Base-by-base conservation (phyloP, 1,140 invertebrate species). In the Zeugodacus cucurbitae region DNA sequence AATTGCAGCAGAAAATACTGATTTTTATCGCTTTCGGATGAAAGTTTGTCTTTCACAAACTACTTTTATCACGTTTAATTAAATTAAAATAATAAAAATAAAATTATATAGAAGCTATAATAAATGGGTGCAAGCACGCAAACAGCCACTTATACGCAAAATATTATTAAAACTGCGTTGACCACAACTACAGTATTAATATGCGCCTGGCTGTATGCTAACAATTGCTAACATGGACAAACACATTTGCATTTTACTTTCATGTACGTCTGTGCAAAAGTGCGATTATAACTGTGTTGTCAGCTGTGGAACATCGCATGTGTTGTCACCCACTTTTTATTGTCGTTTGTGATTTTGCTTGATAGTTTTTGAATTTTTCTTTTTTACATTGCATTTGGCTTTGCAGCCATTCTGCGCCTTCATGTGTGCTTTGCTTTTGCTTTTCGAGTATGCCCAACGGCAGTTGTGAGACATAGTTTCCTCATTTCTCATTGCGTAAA, bases 391-490 rank as follows among this genome's bases (percentile, higher is more conserved):
- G 4, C 32, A 74, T 74, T 44, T 48, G 44, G 20, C 41, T 44
- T 29, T 67, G 29, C 44, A 48, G 44, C 22, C 0, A 11, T 44
- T 7, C 20, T 44, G 34, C 37, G 37, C 41, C 37, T 78, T 26
- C 44, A 14, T 54, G 8, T 7, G 44, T 10, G n/a, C n/a, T 82
- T 48, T 82, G 26, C 74, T 44, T 48, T 54, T 82, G 34, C n/a
- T 44, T 64, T 20, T 44, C 20, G 41, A 87, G 86, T 62, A 48
- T 48, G 10, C 37, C 86, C 44, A 64, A 34, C 34, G 59, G 86
- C 86, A 26, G 14, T 67, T 37, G 20, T n/a, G 86, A 64, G 86
- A 87, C 86, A 87, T 58, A 87, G 59, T 87, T 67, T 87, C 86
- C 86, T 29, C 86, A 67, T 87, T 87, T 87, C 86, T 67, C 0